Percentiles rank a stretch among this genome's conserved stretches.
Evolutionary conservation across 1,140 invertebrate genomes (phyloP).

Genomic region (Leptinotarsa texana): DNA sequence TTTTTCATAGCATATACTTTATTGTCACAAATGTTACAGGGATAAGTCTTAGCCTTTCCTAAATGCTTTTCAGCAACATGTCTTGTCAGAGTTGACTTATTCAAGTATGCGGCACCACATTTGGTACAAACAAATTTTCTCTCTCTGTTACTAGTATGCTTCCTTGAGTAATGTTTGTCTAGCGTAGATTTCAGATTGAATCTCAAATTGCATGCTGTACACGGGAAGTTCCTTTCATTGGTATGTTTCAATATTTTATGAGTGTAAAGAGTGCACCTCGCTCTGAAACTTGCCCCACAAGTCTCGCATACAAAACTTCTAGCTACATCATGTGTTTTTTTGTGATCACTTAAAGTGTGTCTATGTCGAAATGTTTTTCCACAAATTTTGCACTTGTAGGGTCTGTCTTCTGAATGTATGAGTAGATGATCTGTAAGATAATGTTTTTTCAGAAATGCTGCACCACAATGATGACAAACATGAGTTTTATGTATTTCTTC

Average conservation of each 20-base stretch:
- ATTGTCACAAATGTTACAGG: conserved; percentile 23
- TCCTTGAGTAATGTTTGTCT: conserved; percentile 43
- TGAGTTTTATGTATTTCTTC: conserved; percentile 54
- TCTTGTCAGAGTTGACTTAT: conserved; percentile 42
- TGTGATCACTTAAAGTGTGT: conserved; percentile 53
- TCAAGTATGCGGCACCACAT: conserved; percentile 38
- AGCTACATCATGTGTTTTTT: conserved; percentile 55
- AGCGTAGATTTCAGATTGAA: conserved; percentile 47
- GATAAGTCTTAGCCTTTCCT: conserved; percentile 22
- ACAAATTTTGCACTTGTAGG: conserved; percentile 23
- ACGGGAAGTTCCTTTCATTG: conserved; percentile 43
- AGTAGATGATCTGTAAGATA: conserved; percentile 19
- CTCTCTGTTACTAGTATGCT: conserved; percentile 38
- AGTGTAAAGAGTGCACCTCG: conserved; percentile 43
- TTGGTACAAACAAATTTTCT: conserved; percentile 39
- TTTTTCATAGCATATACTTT: conserved; percentile 34
- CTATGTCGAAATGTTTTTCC: conserved; percentile 30
- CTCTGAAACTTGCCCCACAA: conserved; percentile 46
- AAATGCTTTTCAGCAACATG: conserved; percentile 40
- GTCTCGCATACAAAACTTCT: conserved; percentile 42
- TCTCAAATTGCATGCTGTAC: conserved; percentile 42
- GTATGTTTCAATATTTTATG: conserved; percentile 45
- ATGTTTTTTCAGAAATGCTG: conserved; percentile 51
- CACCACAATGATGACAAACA: conserved; percentile 60
- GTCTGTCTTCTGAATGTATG: conserved; percentile 18